These are phyloP conservation scores for rabbit (Oryctolagus cuniculus) DNA, from an alignment of 2,113 vertebrate genomes.

Conservation along the genomic window DNA sequence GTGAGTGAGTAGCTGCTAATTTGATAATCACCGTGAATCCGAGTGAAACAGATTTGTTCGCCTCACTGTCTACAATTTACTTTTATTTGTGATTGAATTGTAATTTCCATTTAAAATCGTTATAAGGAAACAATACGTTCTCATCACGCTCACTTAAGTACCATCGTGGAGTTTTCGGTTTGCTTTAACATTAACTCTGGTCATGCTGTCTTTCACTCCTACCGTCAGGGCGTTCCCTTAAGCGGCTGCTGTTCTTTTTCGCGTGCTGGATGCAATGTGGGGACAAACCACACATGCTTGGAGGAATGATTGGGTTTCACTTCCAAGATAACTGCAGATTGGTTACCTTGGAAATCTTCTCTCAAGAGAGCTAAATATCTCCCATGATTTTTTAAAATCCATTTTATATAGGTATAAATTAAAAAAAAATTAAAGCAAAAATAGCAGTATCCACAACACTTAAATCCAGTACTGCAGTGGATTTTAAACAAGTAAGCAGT, in stretches of 20 bases:
- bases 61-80: conserved; percentile 72
- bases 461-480: neutral
- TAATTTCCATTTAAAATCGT: conserved; percentile 77
- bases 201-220: conserved; percentile 1
- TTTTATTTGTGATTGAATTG: conserved; percentile 76
- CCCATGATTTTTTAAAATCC: neutral
- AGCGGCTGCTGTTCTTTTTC: neutral
- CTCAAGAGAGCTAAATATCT: neutral
- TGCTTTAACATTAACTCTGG: neutral
- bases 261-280: neutral
- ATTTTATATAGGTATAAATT: neutral
- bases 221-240: neutral
- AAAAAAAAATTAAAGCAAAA: neutral
- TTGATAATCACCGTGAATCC: conserved; percentile 71
- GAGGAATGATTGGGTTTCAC: neutral
- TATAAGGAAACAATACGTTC: conserved; percentile 60
- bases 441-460: neutral
- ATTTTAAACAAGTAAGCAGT: neutral
- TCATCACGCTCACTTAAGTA: conserved; percentile 55
- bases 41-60: conserved; percentile 64
- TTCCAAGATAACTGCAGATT: neutral
- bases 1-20: conserved; percentile 72
- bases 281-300: neutral
- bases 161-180: conserved; percentile 54
- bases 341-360: neutral